These are phyloP conservation scores for Eleutherodactylus coqui DNA, from an alignment of 2,797 vertebrate species.

Conservation along the genomic window DNA sequence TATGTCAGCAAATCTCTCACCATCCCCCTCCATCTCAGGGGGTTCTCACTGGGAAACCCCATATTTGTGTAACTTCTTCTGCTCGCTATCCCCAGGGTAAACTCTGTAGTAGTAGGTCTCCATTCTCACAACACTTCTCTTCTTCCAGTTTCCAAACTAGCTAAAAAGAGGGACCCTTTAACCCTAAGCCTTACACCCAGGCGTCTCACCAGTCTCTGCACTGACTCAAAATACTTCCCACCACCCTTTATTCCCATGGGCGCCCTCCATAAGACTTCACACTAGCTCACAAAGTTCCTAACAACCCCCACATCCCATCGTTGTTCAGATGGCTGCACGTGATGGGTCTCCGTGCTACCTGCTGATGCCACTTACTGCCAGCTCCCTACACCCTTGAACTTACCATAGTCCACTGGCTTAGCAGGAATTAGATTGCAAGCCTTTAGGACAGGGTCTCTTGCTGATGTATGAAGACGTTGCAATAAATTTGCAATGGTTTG, in stretches of 20 bases:
- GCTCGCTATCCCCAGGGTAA: background rate
- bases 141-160: too few species aligned
- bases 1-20: conserved; percentile 1
- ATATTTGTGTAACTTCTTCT: conserved; percentile 10
- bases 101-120: background rate
- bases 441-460: background rate
- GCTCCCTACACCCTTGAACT: background rate
- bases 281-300: background rate
- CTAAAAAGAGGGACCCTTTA: too few species aligned
- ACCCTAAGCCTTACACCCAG: too few species aligned
- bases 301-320: background rate
- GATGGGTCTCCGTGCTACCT: background rate
- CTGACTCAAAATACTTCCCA: background rate
- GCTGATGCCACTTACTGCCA: background rate
- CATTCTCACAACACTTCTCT: background rate
- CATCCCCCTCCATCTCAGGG: background rate
- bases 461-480: too few species aligned
- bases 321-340: background rate
- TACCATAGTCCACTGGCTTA: background rate
- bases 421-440: background rate
- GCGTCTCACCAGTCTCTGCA: too few species aligned
- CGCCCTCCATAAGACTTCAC: background rate
- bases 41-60: background rate
- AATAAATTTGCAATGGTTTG: too few species aligned
- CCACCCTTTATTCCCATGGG: background rate